phyloP scores from a whole-genome alignment of 2,113 vertebrate genomes.

The Eonycteris spelaea region DNA sequence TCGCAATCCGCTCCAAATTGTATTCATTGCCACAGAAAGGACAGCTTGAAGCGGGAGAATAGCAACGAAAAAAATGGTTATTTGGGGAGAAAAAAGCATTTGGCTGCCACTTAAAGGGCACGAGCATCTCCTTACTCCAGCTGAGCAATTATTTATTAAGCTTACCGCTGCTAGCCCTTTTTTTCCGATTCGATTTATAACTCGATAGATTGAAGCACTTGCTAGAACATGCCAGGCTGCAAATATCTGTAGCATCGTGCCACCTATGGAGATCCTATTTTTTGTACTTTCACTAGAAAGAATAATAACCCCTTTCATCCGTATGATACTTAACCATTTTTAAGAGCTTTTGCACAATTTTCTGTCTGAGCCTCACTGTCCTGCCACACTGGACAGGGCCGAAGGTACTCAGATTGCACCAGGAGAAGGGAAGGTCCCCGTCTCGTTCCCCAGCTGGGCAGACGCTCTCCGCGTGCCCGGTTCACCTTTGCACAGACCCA shows the following conservation, averaged over 20 bases:
- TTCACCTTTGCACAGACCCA: not conserved
- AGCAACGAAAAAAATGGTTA: not conserved
- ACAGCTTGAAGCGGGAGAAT: not conserved
- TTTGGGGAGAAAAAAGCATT: not conserved
- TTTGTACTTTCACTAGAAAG: not conserved
- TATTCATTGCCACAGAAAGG: not conserved
- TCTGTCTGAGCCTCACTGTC: not conserved
- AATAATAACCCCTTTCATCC: not conserved
- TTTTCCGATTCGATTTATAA: not conserved
- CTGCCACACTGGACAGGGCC: not conserved
- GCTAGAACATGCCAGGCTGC: not conserved
- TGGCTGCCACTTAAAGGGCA: not conserved
- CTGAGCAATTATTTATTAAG: not conserved
- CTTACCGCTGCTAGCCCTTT: not conserved
- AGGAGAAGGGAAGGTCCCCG: not conserved
- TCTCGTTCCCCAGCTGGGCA: not conserved
- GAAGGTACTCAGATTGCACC: not conserved
- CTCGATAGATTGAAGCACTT: not conserved
- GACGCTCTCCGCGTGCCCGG: not conserved
- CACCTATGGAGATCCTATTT: not conserved
- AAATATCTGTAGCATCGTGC: not conserved
- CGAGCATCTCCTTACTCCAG: not conserved
- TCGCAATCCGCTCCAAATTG: not conserved
- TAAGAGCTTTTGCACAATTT: not conserved
- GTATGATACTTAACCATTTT: not conserved